These are phyloP conservation scores for Zaprionus camerounensis DNA, from an alignment of 1,140 invertebrate genomes.

Conservation along the genomic window DNA sequence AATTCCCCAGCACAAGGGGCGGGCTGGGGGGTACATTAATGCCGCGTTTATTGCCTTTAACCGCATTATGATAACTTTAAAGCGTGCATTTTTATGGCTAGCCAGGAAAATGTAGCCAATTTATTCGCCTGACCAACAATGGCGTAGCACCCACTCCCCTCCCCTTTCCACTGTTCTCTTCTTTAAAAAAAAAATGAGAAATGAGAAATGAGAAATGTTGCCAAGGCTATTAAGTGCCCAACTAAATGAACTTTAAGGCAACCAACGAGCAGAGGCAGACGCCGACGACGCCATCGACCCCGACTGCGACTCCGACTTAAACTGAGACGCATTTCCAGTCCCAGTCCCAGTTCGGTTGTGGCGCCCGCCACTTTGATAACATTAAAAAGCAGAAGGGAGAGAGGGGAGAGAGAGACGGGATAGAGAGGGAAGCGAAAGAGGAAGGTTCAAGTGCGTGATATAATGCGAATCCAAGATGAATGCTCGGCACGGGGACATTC, in stretches of 20 bases:
- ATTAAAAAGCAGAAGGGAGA: conserved; percentile 51
- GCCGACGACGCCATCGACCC: neutral
- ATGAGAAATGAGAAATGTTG: conserved; percentile 76
- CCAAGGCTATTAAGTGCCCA: conserved; percentile 78
- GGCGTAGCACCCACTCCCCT: neutral
- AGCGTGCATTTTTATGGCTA: conserved; percentile 66
- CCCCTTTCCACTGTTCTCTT: neutral
- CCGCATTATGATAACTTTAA: conserved; percentile 82
- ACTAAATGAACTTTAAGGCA: conserved; percentile 83
- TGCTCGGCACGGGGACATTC: conserved; percentile 57
- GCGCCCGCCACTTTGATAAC: conserved; percentile 66
- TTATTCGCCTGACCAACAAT: conserved; percentile 74
- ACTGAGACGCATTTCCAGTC: neutral
- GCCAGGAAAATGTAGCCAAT: conserved; percentile 66
- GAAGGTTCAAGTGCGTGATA: conserved; percentile 60
- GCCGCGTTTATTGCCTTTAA: conserved; percentile 78
- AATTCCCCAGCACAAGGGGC: conserved; percentile 60
- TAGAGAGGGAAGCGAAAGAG: neutral
- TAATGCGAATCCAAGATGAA: conserved; percentile 55
- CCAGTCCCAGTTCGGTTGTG: neutral
- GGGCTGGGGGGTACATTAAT: conserved; percentile 62
- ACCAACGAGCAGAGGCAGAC: conserved; percentile 1
- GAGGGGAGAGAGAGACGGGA: neutral
- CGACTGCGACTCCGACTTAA: neutral
- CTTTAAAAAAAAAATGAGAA: conserved; percentile 24